Conservation (phyloP, 2,797 vertebrate species). For the Philypnodon macrostomus region DNA sequence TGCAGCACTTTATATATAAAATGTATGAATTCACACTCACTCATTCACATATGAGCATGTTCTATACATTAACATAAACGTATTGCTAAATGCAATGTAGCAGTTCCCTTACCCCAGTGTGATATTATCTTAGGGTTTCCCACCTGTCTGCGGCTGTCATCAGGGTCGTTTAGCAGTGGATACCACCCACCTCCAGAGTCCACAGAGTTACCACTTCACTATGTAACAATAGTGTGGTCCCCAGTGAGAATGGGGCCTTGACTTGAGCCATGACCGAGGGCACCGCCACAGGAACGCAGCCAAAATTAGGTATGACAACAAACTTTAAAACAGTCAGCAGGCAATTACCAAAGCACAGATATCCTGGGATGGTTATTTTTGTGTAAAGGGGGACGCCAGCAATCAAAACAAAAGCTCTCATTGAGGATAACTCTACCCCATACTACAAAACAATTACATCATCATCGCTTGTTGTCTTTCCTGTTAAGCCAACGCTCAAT, state of each 20-base stretch:
- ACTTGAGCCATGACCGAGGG: conserved; percentile 31
- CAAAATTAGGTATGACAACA: conserved; percentile 54
- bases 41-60: too few relatives aligned
- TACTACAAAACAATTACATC: too few relatives aligned
- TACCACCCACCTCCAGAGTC: conserved; percentile 47
- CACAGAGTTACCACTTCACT: conserved; percentile 23
- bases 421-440: too few relatives aligned
- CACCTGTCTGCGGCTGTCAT: conserved; percentile 65
- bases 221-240: conserved; percentile 33
- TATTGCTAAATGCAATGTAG: not conserved
- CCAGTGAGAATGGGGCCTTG: conserved; percentile 21
- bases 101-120: conserved; percentile 19
- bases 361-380: too few relatives aligned
- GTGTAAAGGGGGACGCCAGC: too few relatives aligned
- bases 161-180: conserved; percentile 32
- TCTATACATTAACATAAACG: too few relatives aligned
- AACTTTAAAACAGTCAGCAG: conserved; percentile 46
- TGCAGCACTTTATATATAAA: too few relatives aligned
- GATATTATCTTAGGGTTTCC: conserved; percentile 54
- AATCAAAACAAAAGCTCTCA: too few relatives aligned
- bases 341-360: conserved; percentile 41
- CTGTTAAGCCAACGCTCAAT: too few relatives aligned
- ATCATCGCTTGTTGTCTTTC: too few relatives aligned
- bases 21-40: too few relatives aligned
- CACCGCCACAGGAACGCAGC: conserved; percentile 47